Percentiles rank a stretch among this genome's conserved stretches.
These are phyloP conservation scores for Halichoeres trimaculatus DNA, from an alignment of 2,113 vertebrate species.

Conservation along the genomic window DNA sequence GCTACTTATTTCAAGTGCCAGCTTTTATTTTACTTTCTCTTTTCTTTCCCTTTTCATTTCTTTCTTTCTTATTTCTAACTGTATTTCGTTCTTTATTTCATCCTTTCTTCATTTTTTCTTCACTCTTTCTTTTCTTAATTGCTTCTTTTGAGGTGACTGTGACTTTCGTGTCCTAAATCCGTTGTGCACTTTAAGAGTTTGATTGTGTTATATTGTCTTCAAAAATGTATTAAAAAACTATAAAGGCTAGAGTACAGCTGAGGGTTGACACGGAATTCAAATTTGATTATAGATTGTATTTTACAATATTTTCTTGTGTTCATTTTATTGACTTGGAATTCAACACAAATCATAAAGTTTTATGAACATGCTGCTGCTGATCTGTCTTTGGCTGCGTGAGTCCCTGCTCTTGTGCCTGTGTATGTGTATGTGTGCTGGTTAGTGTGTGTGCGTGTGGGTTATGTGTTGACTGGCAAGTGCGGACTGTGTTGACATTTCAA, in stretches of 20 bases:
- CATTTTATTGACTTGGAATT: background rate
- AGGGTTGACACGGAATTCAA: background rate
- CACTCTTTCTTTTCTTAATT: constrained; percentile 19
- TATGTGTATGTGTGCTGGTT: constrained; percentile 14
- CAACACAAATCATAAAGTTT: constrained; percentile 4
- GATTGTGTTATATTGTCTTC: background rate
- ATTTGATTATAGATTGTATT: background rate
- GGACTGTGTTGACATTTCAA: constrained; percentile 54
- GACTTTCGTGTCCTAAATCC: constrained; percentile 14
- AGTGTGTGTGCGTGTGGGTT: constrained; percentile 26
- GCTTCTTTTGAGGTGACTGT: constrained; percentile 13
- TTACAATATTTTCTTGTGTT: background rate
- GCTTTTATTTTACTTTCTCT: background rate
- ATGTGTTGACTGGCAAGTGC: constrained; percentile 23
- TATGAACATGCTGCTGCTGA: constrained; percentile 12
- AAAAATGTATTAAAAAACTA: background rate
- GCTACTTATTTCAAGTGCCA: background rate
- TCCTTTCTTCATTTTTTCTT: constrained; percentile 12
- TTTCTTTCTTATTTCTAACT: too few species aligned
- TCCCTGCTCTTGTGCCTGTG: constrained; percentile 3
- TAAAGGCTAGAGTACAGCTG: background rate
- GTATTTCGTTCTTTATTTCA: background rate
- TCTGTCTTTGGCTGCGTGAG: constrained; percentile 4
- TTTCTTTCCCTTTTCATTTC: constrained; percentile 8
- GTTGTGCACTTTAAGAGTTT: constrained; percentile 14